A percentile compares a stretch with the other conserved stretches of the same genome.
Conservation (phyloP, 2,797 vertebrate species). For the Amazona finschi region DNA sequence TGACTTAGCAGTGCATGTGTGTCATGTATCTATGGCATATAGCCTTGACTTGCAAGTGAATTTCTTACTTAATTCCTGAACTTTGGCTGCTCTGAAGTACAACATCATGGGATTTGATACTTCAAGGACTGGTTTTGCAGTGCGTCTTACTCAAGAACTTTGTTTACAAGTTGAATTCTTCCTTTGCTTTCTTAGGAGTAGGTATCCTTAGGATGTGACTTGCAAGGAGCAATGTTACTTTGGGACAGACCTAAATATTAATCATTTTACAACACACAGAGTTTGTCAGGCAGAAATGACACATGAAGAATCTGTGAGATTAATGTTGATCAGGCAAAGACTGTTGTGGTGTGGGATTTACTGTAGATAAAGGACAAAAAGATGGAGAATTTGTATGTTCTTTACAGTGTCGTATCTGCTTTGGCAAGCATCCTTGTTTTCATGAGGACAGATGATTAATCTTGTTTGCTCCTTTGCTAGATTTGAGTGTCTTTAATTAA, state of each 20-base stretch:
- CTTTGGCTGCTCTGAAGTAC: background rate
- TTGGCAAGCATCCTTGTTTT: background rate
- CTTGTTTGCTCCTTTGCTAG: background rate
- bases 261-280: background rate
- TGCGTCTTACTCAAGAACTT: background rate
- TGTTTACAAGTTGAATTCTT: background rate
- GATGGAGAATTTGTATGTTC: background rate
- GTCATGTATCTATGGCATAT: background rate
- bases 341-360: background rate
- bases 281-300: background rate
- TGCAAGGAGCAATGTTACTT: background rate
- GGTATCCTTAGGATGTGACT: background rate
- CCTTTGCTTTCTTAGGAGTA: background rate
- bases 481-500: background rate
- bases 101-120: background rate
- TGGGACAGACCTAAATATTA: background rate
- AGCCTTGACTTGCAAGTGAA: background rate
- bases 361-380: background rate
- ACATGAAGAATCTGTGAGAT: background rate
- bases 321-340: background rate
- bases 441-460: background rate
- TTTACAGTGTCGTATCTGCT: background rate
- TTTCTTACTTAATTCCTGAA: background rate
- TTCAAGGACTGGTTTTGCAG: background rate
- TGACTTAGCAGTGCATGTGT: background rate